Percentiles rank a stretch among this genome's conserved stretches.
Evolutionary conservation across 2,113 vertebrate genomes (phyloP).

Genomic region (Heliornis fulica): DNA sequence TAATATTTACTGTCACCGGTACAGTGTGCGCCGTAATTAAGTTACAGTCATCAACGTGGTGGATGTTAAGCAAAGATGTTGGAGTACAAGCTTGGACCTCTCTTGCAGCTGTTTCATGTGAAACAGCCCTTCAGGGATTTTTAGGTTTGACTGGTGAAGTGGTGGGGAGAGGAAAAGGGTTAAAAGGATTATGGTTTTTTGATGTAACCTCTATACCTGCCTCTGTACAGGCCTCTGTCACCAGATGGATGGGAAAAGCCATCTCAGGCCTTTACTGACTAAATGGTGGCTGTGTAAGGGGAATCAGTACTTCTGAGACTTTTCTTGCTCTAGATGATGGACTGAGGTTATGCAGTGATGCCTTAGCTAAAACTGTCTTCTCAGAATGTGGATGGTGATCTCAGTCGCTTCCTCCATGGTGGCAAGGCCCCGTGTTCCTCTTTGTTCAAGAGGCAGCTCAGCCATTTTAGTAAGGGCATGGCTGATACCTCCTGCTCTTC

Average conservation of each 20-base stretch:
- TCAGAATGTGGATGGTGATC: rapidly evolving
- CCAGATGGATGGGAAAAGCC: not conserved
- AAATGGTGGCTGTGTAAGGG: rapidly evolving
- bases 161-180: not conserved
- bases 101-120: not conserved
- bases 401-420: not conserved
- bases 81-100: not conserved
- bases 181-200: not conserved
- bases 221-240: not conserved
- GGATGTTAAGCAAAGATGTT: constrained; percentile 34
- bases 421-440: not conserved
- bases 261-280: not conserved
- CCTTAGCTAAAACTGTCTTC: rapidly evolving
- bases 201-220: not conserved
- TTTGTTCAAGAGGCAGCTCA: not conserved
- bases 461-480: not conserved
- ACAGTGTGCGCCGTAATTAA: constrained; percentile 36
- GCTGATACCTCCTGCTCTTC: not conserved
- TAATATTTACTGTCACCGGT: constrained; percentile 62
- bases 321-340: not conserved
- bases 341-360: rapidly evolving
- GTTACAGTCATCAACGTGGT: not conserved
- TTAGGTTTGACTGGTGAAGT: not conserved
- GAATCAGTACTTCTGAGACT: not conserved
- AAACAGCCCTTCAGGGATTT: not conserved